Conservation (phyloP, 2,888 invertebrate genomes). For the Nephrocerus scutellatus region DNA sequence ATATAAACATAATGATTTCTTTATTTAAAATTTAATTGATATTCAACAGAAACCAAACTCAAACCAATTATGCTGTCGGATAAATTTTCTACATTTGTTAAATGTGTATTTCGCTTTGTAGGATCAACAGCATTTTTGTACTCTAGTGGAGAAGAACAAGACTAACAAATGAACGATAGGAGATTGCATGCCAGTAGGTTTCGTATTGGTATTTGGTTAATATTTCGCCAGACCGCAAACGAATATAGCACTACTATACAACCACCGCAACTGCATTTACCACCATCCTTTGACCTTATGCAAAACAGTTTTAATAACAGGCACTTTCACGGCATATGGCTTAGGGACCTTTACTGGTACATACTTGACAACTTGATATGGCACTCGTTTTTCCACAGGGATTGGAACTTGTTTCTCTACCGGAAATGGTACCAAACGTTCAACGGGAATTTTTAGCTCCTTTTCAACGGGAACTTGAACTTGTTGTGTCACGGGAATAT, state of each 20-base stretch:
- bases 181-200: no score
- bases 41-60: no score
- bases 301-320: constrained; percentile 58
- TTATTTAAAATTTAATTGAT: no score
- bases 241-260: constrained; percentile 10
- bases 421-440: constrained; percentile 61
- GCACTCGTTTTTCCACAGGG: constrained; percentile 69
- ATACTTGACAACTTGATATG: constrained; percentile 65
- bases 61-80: no score
- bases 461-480: constrained; percentile 65
- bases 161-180: no score
- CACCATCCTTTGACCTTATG: constrained; percentile 50
- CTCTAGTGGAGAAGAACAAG: no score
- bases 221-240: constrained; percentile 13
- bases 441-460: constrained; percentile 55
- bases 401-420: constrained; percentile 66
- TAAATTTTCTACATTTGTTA: no score
- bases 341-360: constrained; percentile 69
- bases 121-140: no score
- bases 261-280: constrained; percentile 21
- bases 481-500: constrained; percentile 66
- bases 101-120: no score
- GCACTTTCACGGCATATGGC: constrained; percentile 71
- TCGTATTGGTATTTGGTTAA: no score
- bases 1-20: no score